phyloP scores from a whole-genome alignment of 1,140 invertebrate genomes.

The Harpegnathos saltator region DNA sequence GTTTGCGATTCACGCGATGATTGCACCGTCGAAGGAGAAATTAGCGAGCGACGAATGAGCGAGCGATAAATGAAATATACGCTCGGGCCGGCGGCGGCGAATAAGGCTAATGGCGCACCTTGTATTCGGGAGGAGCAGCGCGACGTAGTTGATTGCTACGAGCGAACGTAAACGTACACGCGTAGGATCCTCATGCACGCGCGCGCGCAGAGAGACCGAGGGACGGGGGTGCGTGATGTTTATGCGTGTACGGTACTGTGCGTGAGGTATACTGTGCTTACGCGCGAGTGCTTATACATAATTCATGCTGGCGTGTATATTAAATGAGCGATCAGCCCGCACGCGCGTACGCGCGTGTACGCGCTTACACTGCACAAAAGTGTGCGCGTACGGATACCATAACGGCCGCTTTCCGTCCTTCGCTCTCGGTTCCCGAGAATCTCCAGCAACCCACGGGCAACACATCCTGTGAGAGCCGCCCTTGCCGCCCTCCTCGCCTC shows the following conservation, averaged over 20 bases:
- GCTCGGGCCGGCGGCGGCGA: too few relatives aligned
- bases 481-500: background rate
- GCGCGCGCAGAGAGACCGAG: background rate
- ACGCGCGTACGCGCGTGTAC: constrained; percentile 32
- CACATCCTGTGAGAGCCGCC: background rate
- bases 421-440: constrained; percentile 7
- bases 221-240: background rate
- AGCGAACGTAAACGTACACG: background rate
- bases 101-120: background rate
- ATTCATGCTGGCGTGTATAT: constrained; percentile 62
- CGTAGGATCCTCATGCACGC: background rate
- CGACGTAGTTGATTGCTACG: constrained; percentile 17
- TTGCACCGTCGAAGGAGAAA: background rate
- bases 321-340: constrained; percentile 37
- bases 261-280: constrained; percentile 39
- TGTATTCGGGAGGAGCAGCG: background rate
- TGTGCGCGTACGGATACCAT: background rate
- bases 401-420: background rate
- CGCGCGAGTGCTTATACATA: constrained; percentile 54
- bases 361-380: constrained; percentile 47
- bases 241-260: constrained; percentile 18
- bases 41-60: constrained; percentile 12
- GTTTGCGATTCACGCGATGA: too few relatives aligned
- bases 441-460: background rate
- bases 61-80: constrained; percentile 7